Evolutionary conservation across 2,113 vertebrate genomes (phyloP), one percentile per base, ranked within the genome.

Genomic region (Melanerpes formicivorus): DNA sequence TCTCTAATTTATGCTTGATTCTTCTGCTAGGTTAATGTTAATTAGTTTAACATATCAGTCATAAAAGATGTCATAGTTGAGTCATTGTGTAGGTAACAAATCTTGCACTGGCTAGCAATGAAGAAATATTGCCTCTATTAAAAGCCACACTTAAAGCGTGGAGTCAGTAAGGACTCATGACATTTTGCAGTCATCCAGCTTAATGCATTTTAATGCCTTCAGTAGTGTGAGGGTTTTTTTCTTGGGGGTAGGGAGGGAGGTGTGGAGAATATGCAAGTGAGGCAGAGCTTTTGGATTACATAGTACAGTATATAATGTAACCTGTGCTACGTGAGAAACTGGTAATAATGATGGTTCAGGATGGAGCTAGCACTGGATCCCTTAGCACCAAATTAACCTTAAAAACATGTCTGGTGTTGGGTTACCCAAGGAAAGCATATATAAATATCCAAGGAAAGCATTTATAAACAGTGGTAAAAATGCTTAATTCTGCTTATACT

Each of bases 111-210:
- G 93, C 72, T 85, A 87, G 71, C 89, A 67, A 80, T 93, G 90
- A 92, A 94, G 90, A 96, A 94, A 90, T 95, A 95, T 90, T 92
- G 66, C 90, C 50, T 95, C 84, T 92, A 80, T 94, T 93, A 93
- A 96, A 90, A 70, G 42, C 46, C 67, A 44, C 60, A 50, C 56
- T 90, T 87, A 92, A 93, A 69, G 58, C 0, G 0, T 66, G 71
- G 71, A 84, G 78, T 90, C 59, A 18, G 86, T 84, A 79, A 92
- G 87, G 71, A 71, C 84, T 89, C 56, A 1, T 82, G 90, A 76
- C 82, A 93, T 91, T 93, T 92, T 93, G 89, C 78, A 88, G 89
- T 81, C 79, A 80, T 65, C 80, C 59, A 75, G 76, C 62, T 83
- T 94, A 93, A 93, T 92, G 87, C 90, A 90, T 95, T 93, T 93